phyloP scores from a whole-genome alignment of 2,888 invertebrate species.

The Rhorus exstirpatorius region DNA sequence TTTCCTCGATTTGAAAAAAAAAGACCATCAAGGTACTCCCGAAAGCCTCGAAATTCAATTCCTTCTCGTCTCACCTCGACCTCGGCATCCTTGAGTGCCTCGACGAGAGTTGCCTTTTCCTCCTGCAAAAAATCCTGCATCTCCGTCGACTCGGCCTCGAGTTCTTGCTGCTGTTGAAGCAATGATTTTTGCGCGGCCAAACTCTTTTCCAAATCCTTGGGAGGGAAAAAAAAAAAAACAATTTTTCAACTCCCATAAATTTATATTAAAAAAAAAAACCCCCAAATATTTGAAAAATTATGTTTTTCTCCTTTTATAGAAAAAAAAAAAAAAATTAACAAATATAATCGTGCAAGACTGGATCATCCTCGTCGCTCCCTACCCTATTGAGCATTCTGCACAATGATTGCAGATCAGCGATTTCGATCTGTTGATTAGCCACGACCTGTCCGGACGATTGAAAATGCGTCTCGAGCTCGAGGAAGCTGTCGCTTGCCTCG shows the following conservation, averaged over 20 bases:
- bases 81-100: slow-evolving; percentile 93
- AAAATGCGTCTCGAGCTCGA: slow-evolving; percentile 92
- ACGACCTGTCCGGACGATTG: slow-evolving; percentile 92
- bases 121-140: slow-evolving; percentile 95
- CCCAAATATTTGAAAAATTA: too few species aligned
- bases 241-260: slow-evolving; percentile 18
- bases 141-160: slow-evolving; percentile 93
- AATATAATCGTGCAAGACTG: too few species aligned
- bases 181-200: slow-evolving; percentile 90
- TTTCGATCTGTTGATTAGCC: slow-evolving; percentile 92
- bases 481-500: slow-evolving; percentile 90
- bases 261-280: slow-evolving; percentile 28
- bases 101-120: slow-evolving; percentile 93
- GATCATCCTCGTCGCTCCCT: too few species aligned
- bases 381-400: slow-evolving; percentile 91
- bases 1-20: too few species aligned
- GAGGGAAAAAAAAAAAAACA: slow-evolving; percentile 53
- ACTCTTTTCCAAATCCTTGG: slow-evolving; percentile 90
- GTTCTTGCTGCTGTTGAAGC: slow-evolving; percentile 91
- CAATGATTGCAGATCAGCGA: slow-evolving; percentile 90
- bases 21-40: too few species aligned
- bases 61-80: slow-evolving; percentile 86
- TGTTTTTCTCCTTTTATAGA: too few species aligned
- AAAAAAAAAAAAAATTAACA: slow-evolving; percentile 33
- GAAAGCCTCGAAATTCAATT: background rate